A percentile compares a stretch with the other conserved stretches of the same genome.
Conservation (phyloP, 2,113 vertebrate species). For the Nipponia nippon region DNA sequence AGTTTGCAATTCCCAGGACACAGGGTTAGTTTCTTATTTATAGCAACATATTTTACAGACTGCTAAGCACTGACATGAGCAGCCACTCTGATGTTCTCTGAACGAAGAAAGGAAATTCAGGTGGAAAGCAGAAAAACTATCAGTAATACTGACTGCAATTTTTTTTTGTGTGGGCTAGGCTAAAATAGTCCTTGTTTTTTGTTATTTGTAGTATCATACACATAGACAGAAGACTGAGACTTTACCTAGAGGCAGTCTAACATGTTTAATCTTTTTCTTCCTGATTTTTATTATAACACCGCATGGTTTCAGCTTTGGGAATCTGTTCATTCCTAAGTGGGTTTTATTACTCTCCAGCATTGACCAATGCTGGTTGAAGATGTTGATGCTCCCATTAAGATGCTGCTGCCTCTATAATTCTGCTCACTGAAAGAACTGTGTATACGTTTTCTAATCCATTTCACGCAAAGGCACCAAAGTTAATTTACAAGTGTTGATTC, state of each 20-base stretch:
- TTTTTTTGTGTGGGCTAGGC: neutral
- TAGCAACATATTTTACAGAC: neutral
- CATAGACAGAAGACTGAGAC: neutral
- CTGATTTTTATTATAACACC: neutral
- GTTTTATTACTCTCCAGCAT: neutral
- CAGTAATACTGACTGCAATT: neutral
- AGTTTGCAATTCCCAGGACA: neutral
- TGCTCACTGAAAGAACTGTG: neutral
- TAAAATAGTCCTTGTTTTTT: neutral
- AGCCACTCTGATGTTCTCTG: neutral
- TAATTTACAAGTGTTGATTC: neutral
- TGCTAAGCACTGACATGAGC: neutral
- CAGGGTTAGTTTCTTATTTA: neutral
- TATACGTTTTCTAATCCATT: neutral
- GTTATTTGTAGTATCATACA: neutral
- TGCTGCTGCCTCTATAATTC: neutral
- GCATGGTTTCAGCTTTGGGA: neutral
- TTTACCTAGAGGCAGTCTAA: neutral
- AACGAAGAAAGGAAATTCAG: neutral
- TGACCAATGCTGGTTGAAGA: neutral
- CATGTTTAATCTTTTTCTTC: neutral
- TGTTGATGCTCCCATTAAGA: neutral
- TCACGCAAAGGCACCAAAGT: neutral
- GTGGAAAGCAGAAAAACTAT: neutral
- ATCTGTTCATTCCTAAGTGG: neutral